Evolutionary conservation across 2,113 vertebrate species (phyloP).

Genomic region (Atlantisia rogersi): DNA sequence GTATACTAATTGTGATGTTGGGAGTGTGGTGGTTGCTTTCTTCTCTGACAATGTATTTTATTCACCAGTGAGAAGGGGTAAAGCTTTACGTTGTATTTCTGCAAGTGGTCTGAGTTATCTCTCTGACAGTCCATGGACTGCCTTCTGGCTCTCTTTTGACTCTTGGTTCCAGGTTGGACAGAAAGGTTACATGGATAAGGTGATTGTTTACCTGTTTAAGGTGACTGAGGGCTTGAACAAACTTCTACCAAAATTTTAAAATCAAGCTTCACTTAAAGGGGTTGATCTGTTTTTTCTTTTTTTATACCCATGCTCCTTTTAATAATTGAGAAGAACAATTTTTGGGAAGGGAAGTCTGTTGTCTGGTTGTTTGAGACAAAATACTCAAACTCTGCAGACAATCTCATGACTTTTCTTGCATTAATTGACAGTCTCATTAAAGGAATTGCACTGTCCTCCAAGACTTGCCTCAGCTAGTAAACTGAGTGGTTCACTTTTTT

Average conservation of each 20-base stretch:
- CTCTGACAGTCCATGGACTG: neutral
- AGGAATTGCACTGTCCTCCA: neutral
- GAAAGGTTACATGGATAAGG: neutral
- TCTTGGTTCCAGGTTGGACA: fast-evolving
- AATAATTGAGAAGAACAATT: neutral
- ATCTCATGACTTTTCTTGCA: neutral
- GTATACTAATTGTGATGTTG: fast-evolving
- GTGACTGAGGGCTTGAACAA: neutral
- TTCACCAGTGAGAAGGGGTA: neutral
- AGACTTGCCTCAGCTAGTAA: neutral
- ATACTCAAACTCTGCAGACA: neutral
- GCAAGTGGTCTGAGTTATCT: no score
- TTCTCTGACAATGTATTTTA: neutral
- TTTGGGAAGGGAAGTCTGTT: neutral
- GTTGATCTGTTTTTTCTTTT: neutral
- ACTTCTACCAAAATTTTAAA: neutral
- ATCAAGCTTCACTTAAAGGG: neutral
- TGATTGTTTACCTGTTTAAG: neutral
- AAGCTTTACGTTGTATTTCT: neutral
- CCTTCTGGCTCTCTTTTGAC: neutral
- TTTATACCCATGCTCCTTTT: neutral
- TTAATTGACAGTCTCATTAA: neutral
- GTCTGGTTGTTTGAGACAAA: neutral
- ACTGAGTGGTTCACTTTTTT: neutral
- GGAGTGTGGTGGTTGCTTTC: neutral